phyloP scores from a whole-genome alignment of 1,140 invertebrate species.

The Cydia strobilella region DNA sequence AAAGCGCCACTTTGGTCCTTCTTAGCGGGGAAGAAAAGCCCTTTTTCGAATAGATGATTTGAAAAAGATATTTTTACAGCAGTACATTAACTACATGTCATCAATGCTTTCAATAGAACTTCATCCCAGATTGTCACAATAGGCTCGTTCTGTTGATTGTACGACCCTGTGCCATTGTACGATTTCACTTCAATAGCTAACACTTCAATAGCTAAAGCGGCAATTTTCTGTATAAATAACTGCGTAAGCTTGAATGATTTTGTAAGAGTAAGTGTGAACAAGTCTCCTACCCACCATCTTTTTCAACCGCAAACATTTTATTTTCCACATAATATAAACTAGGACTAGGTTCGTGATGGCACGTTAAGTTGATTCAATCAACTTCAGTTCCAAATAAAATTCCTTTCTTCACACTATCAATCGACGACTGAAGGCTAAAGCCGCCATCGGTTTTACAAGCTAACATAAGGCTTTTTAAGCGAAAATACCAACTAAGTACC shows the following conservation, averaged over 20 bases:
- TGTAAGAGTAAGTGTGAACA: background rate
- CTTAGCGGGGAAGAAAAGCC: no score
- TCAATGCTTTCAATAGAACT: conserved; percentile 23
- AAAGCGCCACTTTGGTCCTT: no score
- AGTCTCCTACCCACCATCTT: background rate
- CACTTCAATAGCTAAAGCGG: conserved; percentile 38
- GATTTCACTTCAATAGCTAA: conserved; percentile 38
- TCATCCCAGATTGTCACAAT: conserved; percentile 45
- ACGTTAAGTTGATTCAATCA: background rate
- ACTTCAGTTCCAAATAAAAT: background rate
- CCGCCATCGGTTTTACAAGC: background rate
- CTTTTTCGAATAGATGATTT: no score
- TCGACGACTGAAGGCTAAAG: background rate
- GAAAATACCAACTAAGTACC: background rate
- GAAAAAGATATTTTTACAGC: background rate
- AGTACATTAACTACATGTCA: conserved; percentile 26
- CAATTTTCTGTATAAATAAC: conserved; percentile 21
- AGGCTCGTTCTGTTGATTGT: conserved; percentile 48
- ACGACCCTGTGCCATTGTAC: conserved; percentile 43
- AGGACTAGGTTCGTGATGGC: no score
- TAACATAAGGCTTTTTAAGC: background rate
- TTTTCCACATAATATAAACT: background rate
- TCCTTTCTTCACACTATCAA: background rate
- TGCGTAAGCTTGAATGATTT: background rate
- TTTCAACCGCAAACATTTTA: background rate